Percentiles rank a stretch among this genome's conserved stretches.
These are phyloP conservation scores for Lordiphosa collinella DNA, from an alignment of 1,140 invertebrate genomes.

Conservation along the genomic window DNA sequence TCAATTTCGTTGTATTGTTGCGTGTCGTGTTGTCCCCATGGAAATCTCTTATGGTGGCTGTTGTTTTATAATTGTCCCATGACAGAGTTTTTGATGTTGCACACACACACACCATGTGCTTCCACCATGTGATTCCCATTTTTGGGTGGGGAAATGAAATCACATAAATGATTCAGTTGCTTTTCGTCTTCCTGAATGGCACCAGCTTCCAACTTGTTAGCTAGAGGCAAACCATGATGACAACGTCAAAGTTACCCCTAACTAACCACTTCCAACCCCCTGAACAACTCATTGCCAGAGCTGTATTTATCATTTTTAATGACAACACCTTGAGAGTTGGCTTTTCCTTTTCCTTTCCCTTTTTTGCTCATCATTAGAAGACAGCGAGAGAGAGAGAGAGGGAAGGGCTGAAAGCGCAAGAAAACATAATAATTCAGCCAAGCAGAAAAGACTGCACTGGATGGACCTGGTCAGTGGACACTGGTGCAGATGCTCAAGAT, in stretches of 20 bases:
- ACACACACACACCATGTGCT: too few relatives aligned
- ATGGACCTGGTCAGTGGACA: neutral
- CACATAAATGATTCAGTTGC: too few relatives aligned
- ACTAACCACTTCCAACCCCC: slow-evolving; percentile 4
- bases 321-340: slow-evolving; percentile 45
- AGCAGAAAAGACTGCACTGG: slow-evolving; percentile 22
- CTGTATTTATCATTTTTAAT: slow-evolving; percentile 65
- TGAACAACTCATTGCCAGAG: slow-evolving; percentile 33
- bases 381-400: neutral
- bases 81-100: too few relatives aligned
- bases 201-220: slow-evolving; percentile 29
- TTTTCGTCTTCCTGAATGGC: too few relatives aligned
- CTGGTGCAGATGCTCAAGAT: too few relatives aligned
- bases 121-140: too few relatives aligned
- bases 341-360: neutral
- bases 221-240: slow-evolving; percentile 32
- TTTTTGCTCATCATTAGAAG: slow-evolving; percentile 34
- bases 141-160: too few relatives aligned
- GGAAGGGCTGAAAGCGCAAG: slow-evolving; percentile 5
- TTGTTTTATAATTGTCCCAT: too few relatives aligned
- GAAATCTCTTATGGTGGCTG: neutral
- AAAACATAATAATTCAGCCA: slow-evolving; percentile 28
- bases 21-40: slow-evolving; percentile 15
- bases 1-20: slow-evolving; percentile 39
- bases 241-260: slow-evolving; percentile 28